Percentiles rank a stretch among this genome's conserved stretches.
Evolutionary conservation across 2,888 invertebrate genomes (phyloP).

Genomic region (Myopa tessellatipennis): DNA sequence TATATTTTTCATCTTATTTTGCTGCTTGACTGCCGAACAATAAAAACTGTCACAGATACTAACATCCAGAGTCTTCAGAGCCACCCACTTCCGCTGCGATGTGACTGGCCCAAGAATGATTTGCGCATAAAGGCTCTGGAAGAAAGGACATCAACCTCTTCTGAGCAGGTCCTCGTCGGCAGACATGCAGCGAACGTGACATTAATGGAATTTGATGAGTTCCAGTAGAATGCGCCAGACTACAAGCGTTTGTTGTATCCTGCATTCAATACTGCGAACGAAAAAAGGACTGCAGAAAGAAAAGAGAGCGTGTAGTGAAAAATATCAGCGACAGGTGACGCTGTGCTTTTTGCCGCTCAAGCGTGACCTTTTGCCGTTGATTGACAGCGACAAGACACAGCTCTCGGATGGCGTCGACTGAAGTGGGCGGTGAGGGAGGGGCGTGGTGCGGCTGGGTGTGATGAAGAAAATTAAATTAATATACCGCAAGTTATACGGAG

Average conservation of each 20-base stretch:
- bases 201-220: conserved; percentile 58
- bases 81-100: conserved; percentile 18
- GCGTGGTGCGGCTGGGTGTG: too few species aligned
- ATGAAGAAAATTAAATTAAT: too few species aligned
- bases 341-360: neutral
- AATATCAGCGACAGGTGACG: neutral
- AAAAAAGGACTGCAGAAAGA: neutral
- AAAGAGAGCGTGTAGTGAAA: neutral
- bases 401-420: too few species aligned
- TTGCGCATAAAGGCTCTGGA: conserved; percentile 14
- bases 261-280: neutral
- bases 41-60: conserved; percentile 24
- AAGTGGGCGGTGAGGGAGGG: too few species aligned
- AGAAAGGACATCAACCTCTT: conserved; percentile 11
- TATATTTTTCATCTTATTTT: too few species aligned
- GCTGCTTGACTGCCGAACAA: neutral
- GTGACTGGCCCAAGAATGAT: conserved; percentile 10
- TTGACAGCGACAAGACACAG: too few species aligned
- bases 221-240: neutral
- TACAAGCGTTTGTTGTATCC: neutral
- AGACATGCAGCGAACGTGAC: conserved; percentile 55
- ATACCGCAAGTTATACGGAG: too few species aligned
- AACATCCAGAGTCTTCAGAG: neutral
- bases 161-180: conserved; percentile 11
- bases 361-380: neutral